phyloP scores from a whole-genome alignment of 1,140 invertebrate genomes.

The Drosophila kepulauana region DNA sequence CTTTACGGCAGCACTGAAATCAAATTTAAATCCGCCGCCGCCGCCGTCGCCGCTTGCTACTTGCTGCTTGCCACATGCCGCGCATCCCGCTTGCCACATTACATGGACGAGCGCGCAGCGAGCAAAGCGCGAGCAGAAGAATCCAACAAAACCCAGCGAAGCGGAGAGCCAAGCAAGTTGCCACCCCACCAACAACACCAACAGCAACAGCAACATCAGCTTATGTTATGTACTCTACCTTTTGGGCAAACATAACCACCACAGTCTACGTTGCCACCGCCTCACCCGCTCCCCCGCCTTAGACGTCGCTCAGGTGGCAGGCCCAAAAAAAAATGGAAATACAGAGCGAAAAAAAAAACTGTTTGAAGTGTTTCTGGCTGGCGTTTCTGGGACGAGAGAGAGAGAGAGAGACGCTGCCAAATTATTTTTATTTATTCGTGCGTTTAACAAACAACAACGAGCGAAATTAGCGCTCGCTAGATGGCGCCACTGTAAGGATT shows the following conservation, averaged over 20 bases:
- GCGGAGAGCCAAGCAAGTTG: neutral
- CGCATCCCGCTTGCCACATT: conserved; percentile 8
- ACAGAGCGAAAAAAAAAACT: conserved; percentile 32
- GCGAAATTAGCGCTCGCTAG: conserved; percentile 59
- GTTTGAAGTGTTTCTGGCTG: conserved; percentile 65
- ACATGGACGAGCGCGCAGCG: conserved; percentile 38
- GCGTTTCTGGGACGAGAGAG: neutral
- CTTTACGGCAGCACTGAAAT: conserved; percentile 51
- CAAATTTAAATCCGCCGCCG: conserved; percentile 50
- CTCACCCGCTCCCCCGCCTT: neutral
- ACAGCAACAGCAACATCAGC: neutral
- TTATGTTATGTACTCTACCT: too few relatives aligned
- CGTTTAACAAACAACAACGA: conserved; percentile 50
- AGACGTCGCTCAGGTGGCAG: conserved; percentile 40
- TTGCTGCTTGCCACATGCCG: too few relatives aligned
- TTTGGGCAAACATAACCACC: too few relatives aligned
- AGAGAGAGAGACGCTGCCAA: conserved; percentile 44
- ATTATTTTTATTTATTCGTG: conserved; percentile 81
- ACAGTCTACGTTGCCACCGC: neutral
- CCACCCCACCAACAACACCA: neutral
- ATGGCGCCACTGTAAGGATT: conserved; percentile 29
- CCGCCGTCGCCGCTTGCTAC: conserved; percentile 18
- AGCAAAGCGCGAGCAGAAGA: neutral
- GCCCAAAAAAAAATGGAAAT: conserved; percentile 4
- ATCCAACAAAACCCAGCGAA: conserved; percentile 28